These are phyloP conservation scores for Synanthedon vespiformis DNA, from an alignment of 2,888 invertebrate genomes.

Conservation along the genomic window DNA sequence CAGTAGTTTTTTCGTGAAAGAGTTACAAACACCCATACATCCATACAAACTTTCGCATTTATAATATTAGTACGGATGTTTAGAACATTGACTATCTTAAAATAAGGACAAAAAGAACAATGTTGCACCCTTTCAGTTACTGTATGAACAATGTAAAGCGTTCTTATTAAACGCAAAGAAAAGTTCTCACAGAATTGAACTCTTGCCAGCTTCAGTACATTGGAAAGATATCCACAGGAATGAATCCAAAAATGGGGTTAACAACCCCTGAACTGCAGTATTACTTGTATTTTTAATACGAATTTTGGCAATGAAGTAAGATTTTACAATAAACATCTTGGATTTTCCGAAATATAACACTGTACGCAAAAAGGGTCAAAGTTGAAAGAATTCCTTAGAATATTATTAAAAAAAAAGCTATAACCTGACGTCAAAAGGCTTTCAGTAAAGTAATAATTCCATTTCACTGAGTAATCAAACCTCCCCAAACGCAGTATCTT, in stretches of 20 bases:
- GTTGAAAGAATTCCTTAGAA: neutral
- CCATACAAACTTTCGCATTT: too few species aligned
- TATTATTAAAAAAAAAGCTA: neutral
- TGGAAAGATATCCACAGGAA: neutral
- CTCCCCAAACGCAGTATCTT: slow-evolving; percentile 3
- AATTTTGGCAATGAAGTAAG: neutral
- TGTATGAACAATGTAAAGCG: too few species aligned
- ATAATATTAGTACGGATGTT: too few species aligned
- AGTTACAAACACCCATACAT: too few species aligned
- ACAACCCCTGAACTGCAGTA: neutral
- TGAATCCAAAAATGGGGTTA: neutral
- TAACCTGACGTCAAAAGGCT: slow-evolving; percentile 3
- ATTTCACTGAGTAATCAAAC: slow-evolving; percentile 8
- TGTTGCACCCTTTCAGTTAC: too few species aligned
- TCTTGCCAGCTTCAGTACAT: neutral
- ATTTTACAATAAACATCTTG: slow-evolving; percentile 1
- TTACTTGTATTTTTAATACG: too few species aligned
- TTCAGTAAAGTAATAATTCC: slow-evolving; percentile 8
- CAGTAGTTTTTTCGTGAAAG: too few species aligned
- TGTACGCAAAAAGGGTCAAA: neutral
- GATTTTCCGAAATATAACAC: neutral
- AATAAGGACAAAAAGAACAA: too few species aligned
- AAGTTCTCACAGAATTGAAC: neutral
- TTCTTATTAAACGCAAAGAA: too few species aligned
- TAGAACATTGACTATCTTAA: neutral